A percentile compares a stretch with the other conserved stretches of the same genome.
phyloP scores from a whole-genome alignment of 2,888 invertebrate genomes.

The Prosapia bicincta region DNA sequence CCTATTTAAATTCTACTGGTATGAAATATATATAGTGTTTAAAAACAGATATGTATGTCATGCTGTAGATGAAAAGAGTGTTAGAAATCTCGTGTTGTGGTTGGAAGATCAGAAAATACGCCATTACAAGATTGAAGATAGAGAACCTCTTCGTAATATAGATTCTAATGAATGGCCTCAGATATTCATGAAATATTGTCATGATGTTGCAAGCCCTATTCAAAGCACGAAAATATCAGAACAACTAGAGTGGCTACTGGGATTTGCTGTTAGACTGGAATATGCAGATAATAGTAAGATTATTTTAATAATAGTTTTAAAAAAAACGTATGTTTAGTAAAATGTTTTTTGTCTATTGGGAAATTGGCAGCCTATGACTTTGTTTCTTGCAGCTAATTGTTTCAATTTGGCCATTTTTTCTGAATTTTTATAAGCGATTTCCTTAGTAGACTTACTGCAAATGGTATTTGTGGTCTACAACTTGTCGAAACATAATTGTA shows the following conservation, averaged over 20 bases:
- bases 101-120: slow-evolving; percentile 92
- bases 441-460: too few relatives aligned
- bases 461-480: too few relatives aligned
- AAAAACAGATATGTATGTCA: slow-evolving; percentile 8
- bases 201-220: slow-evolving; percentile 70
- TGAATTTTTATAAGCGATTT: too few relatives aligned
- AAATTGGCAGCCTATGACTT: too few relatives aligned
- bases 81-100: slow-evolving; percentile 81
- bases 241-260: slow-evolving; percentile 81
- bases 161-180: slow-evolving; percentile 65
- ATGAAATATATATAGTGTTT: neutral
- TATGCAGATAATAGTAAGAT: slow-evolving; percentile 72
- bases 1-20: too few relatives aligned
- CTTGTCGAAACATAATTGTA: too few relatives aligned
- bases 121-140: slow-evolving; percentile 78
- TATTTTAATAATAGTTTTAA: too few relatives aligned
- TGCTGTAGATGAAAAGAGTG: slow-evolving; percentile 70
- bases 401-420: too few relatives aligned
- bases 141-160: slow-evolving; percentile 67
- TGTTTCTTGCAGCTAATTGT: too few relatives aligned
- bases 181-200: slow-evolving; percentile 68
- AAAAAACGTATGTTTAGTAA: too few relatives aligned
- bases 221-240: slow-evolving; percentile 56
- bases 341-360: too few relatives aligned
- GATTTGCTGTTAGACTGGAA: slow-evolving; percentile 77